Evolutionary conservation across 2,888 invertebrate species (phyloP).

Genomic region (Eupsilia transversa): DNA sequence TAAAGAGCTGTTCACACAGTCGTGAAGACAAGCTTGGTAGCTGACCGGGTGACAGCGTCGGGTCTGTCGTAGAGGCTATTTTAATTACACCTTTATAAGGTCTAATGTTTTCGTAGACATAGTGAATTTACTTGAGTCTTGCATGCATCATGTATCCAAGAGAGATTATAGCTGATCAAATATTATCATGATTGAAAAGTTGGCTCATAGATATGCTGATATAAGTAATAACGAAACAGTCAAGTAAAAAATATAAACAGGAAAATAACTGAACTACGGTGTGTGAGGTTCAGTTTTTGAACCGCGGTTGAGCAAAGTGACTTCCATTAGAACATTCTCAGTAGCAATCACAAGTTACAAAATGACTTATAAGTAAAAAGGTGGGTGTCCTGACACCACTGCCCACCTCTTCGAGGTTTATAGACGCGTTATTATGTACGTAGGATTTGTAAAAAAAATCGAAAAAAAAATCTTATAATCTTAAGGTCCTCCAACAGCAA

Average conservation of each 20-base stretch:
- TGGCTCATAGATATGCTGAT: background rate
- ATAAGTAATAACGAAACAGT: background rate
- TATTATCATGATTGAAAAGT: background rate
- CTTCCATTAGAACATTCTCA: background rate
- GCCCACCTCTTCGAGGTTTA: background rate
- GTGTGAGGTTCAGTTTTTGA: background rate
- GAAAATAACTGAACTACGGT: too few relatives aligned
- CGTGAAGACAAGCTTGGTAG: background rate
- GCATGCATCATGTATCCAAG: background rate
- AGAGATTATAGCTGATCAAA: background rate
- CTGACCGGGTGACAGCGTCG: too few relatives aligned
- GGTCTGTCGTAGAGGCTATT: background rate
- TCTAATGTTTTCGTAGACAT: background rate
- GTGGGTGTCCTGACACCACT: too few relatives aligned
- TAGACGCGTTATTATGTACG: background rate
- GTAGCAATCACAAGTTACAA: background rate
- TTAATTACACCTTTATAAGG: background rate
- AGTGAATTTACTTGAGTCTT: background rate
- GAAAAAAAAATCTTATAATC: constrained; percentile 14
- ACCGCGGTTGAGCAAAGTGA: background rate
- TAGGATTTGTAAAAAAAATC: background rate
- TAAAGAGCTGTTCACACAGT: constrained; percentile 1
- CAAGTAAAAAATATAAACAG: background rate
- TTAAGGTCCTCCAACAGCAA: background rate
- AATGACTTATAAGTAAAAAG: background rate